A percentile compares a stretch with the other conserved stretches of the same genome.
phyloP scores from a whole-genome alignment of 2,113 vertebrate species.

The Gallinago paraguaiae region DNA sequence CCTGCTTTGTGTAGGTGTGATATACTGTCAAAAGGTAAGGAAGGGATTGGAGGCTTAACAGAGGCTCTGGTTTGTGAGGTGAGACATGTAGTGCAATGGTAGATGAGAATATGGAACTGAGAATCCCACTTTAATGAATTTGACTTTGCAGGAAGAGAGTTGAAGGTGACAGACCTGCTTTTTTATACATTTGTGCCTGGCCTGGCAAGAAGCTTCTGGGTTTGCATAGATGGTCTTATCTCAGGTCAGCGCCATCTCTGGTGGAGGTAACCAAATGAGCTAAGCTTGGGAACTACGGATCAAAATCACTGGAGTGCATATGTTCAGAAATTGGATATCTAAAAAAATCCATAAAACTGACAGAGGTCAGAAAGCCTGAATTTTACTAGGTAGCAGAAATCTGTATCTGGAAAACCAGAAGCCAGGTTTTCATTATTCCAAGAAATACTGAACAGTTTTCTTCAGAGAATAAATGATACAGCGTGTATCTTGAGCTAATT shows the following conservation, averaged over 20 bases:
- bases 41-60: not conserved
- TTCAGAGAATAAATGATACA: conserved; percentile 40
- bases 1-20: not conserved
- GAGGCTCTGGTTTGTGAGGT: not conserved
- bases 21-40: not conserved
- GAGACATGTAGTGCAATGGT: not conserved
- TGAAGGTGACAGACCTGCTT: not conserved
- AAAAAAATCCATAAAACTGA: conserved; percentile 49
- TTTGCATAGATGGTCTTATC: not conserved
- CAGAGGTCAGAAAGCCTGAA: conserved; percentile 43
- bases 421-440: conserved; percentile 50
- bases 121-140: not conserved
- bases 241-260: not conserved
- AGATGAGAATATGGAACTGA: not conserved
- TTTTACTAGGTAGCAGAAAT: conserved; percentile 58
- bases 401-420: conserved; percentile 51
- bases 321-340: conserved; percentile 46
- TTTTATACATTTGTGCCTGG: not conserved
- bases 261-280: not conserved
- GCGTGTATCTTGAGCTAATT: not conserved
- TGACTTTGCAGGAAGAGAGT: not conserved
- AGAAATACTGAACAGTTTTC: conserved; percentile 23
- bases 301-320: not conserved
- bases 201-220: not conserved
- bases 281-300: not conserved